Base-by-base conservation (phyloP, 2,113 vertebrate species). In the Panurus biarmicus region DNA sequence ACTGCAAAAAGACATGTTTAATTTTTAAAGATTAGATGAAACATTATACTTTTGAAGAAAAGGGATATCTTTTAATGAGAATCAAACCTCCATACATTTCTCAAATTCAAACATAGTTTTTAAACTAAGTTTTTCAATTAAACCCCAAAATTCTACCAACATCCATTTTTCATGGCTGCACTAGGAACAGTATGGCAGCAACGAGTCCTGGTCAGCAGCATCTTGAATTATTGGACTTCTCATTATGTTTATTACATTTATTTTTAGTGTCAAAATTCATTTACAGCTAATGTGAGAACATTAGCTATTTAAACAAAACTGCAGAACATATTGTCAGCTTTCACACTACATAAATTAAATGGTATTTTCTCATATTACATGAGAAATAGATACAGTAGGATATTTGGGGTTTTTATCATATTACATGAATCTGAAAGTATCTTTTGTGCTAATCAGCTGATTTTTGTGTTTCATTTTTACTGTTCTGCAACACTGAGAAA, bases 281-380 rank as follows among this genome's bases (percentile, higher is more conserved):
- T 95, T 95, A 48, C 31, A n/a, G 65, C 75, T 91, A 89, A 88
- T 5, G 14, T 91, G 91, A 95, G 79, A 95, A 88, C 69, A 86
- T 75, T 90, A 88, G 75, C 82, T 87, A 51, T 85, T 95, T 87
- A 73, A 95, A 91, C 60, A 91, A 83, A 94, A 65, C 38, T 45
- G 44, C 48, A 93, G 85, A 96, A 64, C 95, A 95, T 94, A 89
- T 89, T 96, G 85, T 77, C 62, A 77, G 54, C 35, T 88, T 94
- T 96, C 89, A 89, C 86, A 50, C 93, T 76, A 36, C 92, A 96
- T 95, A 85, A 96, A 89, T 90, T 95, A 92, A 53, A 85, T 12
- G 60, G 4, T 61, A 60, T 72, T 95, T 84, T 61, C 56, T 93
- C 65, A 10, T 60, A 40, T 62, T 91, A 40, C 45, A 21, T 28